A percentile compares a stretch with the other conserved stretches of the same genome.
Conservation (phyloP, 2,797 vertebrate genomes). For the Myripristis jacobus region DNA sequence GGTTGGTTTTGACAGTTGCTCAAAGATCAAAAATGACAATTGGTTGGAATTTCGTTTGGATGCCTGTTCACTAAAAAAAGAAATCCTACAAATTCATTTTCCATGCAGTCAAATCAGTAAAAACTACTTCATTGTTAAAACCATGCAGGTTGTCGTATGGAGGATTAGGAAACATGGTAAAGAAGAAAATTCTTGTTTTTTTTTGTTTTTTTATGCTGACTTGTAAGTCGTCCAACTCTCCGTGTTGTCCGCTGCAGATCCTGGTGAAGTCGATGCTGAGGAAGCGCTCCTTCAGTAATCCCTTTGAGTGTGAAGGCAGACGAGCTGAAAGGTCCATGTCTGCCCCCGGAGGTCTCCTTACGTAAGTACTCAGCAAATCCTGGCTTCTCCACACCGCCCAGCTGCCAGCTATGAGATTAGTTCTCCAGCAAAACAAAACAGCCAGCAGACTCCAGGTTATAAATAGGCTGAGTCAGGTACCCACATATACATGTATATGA, state of each 20-base stretch:
- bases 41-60: too few relatives aligned
- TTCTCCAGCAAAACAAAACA: slow-evolving; percentile 63
- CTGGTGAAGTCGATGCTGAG: slow-evolving; percentile 97
- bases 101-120: too few relatives aligned
- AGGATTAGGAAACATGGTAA: too few relatives aligned
- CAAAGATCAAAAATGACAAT: too few relatives aligned
- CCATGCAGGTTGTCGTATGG: too few relatives aligned
- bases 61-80: too few relatives aligned
- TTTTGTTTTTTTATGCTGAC: not conserved
- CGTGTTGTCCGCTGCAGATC: slow-evolving; percentile 83
- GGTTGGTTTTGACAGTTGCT: too few relatives aligned
- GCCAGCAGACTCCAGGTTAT: slow-evolving; percentile 61
- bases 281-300: slow-evolving; percentile 96
- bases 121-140: too few relatives aligned
- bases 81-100: too few relatives aligned
- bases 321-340: slow-evolving; percentile 93
- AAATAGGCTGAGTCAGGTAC: slow-evolving; percentile 56
- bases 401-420: slow-evolving; percentile 70
- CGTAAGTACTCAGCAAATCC: slow-evolving; percentile 86
- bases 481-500: slow-evolving; percentile 11
- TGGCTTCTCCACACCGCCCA: slow-evolving; percentile 44
- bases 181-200: too few relatives aligned
- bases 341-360: slow-evolving; percentile 91
- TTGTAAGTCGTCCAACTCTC: not conserved
- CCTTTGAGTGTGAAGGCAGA: slow-evolving; percentile 88